Evolutionary conservation across 2,888 invertebrate species (phyloP).

Genomic region (Cecidostiba fungosa): DNA sequence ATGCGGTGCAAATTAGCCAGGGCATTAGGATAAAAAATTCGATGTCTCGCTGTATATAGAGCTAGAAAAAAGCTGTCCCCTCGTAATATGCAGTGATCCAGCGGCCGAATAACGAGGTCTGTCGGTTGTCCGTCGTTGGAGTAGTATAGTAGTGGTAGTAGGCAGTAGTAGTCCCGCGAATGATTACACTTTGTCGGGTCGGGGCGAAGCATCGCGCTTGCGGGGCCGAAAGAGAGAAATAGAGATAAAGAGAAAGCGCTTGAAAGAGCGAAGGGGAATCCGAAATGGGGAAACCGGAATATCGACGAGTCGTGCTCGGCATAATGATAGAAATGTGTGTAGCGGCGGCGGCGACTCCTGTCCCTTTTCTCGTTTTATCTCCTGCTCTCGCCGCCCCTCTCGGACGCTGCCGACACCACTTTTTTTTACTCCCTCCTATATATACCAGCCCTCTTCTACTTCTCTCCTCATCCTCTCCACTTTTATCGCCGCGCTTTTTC

Average conservation of each 20-base stretch:
- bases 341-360: slow-evolving; percentile 32
- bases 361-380: slow-evolving; percentile 35
- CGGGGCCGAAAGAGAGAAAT: slow-evolving; percentile 29
- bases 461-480: slow-evolving; percentile 67
- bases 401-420: not conserved
- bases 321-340: slow-evolving; percentile 70
- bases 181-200: slow-evolving; percentile 67
- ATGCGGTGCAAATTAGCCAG: slow-evolving; percentile 41
- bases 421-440: not conserved
- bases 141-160: slow-evolving; percentile 48
- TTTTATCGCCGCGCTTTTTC: slow-evolving; percentile 44
- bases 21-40: slow-evolving; percentile 39
- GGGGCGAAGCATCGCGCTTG: slow-evolving; percentile 51
- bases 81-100: slow-evolving; percentile 58
- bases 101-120: slow-evolving; percentile 65
- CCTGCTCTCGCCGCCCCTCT: not conserved
- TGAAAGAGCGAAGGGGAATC: slow-evolving; percentile 65
- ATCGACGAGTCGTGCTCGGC: slow-evolving; percentile 72
- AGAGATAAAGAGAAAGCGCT: slow-evolving; percentile 21
- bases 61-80: not conserved
- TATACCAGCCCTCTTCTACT: not conserved
- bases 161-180: slow-evolving; percentile 61
- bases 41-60: slow-evolving; percentile 3
- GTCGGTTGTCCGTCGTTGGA: slow-evolving; percentile 62
- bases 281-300: slow-evolving; percentile 73